A percentile compares a stretch with the other conserved stretches of the same genome.
These are phyloP conservation scores for Acronicta alni DNA, from an alignment of 2,888 invertebrate species.

Conservation along the genomic window DNA sequence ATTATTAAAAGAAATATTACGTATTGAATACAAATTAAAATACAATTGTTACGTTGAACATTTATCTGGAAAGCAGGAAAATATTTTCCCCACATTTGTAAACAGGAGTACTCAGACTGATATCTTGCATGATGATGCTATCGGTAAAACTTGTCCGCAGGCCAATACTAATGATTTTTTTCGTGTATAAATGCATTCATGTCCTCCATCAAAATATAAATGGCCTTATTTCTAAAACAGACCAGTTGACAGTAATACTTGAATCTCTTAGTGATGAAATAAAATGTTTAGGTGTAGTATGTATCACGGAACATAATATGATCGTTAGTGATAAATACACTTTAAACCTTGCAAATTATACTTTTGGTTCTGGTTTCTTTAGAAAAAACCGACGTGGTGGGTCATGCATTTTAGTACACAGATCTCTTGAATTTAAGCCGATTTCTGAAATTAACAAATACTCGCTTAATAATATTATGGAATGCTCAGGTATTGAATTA, in stretches of 20 bases:
- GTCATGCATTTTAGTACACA: slow-evolving; percentile 9
- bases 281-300: slow-evolving; percentile 3
- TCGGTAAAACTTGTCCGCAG: neutral
- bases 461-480: slow-evolving; percentile 13
- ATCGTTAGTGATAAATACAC: neutral
- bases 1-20: neutral
- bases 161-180: slow-evolving; percentile 8
- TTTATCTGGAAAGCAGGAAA: neutral
- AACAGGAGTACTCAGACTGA: neutral
- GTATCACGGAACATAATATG: slow-evolving; percentile 13
- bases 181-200: slow-evolving; percentile 5
- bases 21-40: slow-evolving; percentile 1
- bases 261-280: slow-evolving; percentile 1
- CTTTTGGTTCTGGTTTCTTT: slow-evolving; percentile 3
- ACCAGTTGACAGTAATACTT: slow-evolving; percentile 7
- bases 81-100: neutral
- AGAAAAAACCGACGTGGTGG: slow-evolving; percentile 14
- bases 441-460: slow-evolving; percentile 14
- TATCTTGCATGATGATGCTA: neutral
- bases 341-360: slow-evolving; percentile 7
- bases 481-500: slow-evolving; percentile 22
- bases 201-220: slow-evolving; percentile 23
- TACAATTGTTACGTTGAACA: neutral
- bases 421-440: slow-evolving; percentile 1
- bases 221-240: slow-evolving; percentile 14